Conservation (phyloP, 2,797 vertebrate genomes). For the Anas acuta region DNA sequence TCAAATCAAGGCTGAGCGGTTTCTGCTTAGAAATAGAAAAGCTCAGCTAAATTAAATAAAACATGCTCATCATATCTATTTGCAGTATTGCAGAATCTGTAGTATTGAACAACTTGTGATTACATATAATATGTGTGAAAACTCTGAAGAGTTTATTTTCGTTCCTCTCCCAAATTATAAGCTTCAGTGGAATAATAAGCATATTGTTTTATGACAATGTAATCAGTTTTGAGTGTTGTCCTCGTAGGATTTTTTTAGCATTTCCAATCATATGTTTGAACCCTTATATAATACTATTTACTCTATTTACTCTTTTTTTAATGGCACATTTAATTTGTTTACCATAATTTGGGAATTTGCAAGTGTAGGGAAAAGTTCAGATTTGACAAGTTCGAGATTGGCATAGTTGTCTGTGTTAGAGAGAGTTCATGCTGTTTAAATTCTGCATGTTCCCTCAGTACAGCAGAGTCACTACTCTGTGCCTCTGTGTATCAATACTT, state of each 20-base stretch:
- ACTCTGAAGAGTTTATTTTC: not conserved
- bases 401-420: not conserved
- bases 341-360: not conserved
- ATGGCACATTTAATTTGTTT: not conserved
- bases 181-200: not conserved
- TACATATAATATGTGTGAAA: not conserved
- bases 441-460: not conserved
- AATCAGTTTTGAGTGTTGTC: not conserved
- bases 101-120: not conserved
- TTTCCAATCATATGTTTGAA: not conserved
- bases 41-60: not conserved
- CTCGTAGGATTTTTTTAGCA: not conserved
- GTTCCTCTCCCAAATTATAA: not conserved
- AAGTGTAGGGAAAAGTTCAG: not conserved
- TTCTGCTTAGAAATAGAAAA: not conserved
- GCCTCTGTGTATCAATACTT: fast-evolving
- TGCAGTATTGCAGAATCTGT: not conserved
- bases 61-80: not conserved
- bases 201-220: not conserved
- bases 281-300: not conserved
- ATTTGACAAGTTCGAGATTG: not conserved
- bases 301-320: not conserved
- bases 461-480: not conserved
- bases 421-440: not conserved
- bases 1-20: not conserved